Evolutionary conservation across 2,888 invertebrate genomes (phyloP).

Genomic region (Torymus auratus): DNA sequence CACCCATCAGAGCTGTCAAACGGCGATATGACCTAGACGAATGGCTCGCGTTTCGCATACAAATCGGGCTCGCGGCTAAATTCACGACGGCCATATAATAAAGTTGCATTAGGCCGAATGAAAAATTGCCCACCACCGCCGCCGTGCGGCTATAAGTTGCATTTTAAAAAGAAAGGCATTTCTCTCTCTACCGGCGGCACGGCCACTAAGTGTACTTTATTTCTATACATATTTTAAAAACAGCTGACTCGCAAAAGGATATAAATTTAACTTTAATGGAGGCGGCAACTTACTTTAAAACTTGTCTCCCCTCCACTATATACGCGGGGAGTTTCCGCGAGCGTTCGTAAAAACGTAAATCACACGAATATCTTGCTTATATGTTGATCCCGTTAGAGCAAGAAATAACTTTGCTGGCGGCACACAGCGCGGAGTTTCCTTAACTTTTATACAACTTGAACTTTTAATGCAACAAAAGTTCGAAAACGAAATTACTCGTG

Average conservation of each 20-base stretch:
- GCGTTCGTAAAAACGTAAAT: conserved; percentile 59
- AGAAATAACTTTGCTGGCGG: conserved; percentile 53
- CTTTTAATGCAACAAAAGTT: conserved; percentile 59
- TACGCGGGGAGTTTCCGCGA: conserved; percentile 36
- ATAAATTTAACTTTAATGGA: conserved; percentile 59
- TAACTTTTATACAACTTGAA: conserved; percentile 56
- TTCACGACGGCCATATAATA: conserved; percentile 24
- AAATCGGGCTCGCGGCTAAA: neutral
- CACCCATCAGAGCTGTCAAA: no score
- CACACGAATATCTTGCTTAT: conserved; percentile 59
- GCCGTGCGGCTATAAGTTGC: neutral
- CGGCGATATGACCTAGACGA: conserved; percentile 7
- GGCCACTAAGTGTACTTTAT: conserved; percentile 51
- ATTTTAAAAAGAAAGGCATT: conserved; percentile 49
- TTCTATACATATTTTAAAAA: conserved; percentile 56
- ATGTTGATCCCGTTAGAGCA: conserved; percentile 58
- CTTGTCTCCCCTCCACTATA: conserved; percentile 11
- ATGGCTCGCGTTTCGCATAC: neutral
- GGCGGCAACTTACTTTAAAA: conserved; percentile 57
- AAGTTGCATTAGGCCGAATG: conserved; percentile 32
- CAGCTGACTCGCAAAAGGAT: conserved; percentile 48
- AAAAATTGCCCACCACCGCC: conserved; percentile 31
- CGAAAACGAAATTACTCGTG: conserved; percentile 53
- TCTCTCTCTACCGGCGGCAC: neutral
- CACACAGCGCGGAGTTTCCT: conserved; percentile 37